phyloP scores from a whole-genome alignment of 2,888 invertebrate genomes.

The Eupithecia insigniata region DNA sequence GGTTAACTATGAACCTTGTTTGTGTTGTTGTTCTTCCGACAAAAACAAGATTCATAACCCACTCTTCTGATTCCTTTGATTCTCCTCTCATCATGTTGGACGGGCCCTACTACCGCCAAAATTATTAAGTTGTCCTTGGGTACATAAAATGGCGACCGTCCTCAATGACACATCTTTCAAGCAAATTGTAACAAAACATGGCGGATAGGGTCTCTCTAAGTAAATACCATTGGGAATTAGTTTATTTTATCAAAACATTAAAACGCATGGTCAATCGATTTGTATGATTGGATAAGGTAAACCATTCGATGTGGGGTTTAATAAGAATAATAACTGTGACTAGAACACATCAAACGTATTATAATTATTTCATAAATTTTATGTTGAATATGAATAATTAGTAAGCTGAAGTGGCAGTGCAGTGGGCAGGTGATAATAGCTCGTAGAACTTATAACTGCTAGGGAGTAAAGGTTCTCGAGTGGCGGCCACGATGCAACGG shows the following conservation, averaged over 20 bases:
- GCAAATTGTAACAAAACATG: background rate
- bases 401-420: too few relatives aligned
- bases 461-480: too few relatives aligned
- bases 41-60: too few relatives aligned
- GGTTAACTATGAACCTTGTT: too few relatives aligned
- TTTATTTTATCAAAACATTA: background rate
- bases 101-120: too few relatives aligned
- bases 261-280: background rate
- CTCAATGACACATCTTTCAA: background rate
- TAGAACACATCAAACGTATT: background rate
- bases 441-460: too few relatives aligned
- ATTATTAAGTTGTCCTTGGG: background rate
- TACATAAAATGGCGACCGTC: background rate
- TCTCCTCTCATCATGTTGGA: too few relatives aligned
- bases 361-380: background rate
- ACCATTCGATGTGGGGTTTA: background rate
- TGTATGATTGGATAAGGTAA: conserved; percentile 7
- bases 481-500: too few relatives aligned
- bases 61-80: too few relatives aligned
- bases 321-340: conserved; percentile 6
- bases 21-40: too few relatives aligned
- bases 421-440: too few relatives aligned
- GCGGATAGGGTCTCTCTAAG: background rate
- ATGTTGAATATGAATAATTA: background rate
- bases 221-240: background rate